Evolutionary conservation across 2,113 vertebrate genomes (phyloP).

Genomic region (Indicator maculatus): DNA sequence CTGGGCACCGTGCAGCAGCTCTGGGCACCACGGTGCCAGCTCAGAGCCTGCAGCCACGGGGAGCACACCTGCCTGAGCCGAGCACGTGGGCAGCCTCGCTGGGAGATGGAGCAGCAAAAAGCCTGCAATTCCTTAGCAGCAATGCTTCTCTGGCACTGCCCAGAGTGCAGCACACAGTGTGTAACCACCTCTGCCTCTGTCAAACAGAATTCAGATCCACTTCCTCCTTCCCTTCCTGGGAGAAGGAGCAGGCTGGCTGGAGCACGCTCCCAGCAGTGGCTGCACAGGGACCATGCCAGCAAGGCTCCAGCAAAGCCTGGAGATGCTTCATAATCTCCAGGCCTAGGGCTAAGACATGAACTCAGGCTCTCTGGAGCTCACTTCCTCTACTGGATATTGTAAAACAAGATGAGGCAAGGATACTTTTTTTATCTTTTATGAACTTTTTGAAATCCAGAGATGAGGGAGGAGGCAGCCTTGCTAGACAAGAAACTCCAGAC

Average conservation of each 20-base stretch:
- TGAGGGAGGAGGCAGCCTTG: background rate
- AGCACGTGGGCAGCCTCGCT: background rate
- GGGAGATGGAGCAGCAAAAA: background rate
- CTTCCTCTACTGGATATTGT: conserved; percentile 23
- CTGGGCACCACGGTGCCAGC: background rate
- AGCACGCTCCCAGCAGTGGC: conserved; percentile 6
- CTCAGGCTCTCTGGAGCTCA: conserved; percentile 30
- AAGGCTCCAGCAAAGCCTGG: conserved; percentile 55
- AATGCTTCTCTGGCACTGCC: conserved; percentile 56
- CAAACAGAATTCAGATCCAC: conserved; percentile 69
- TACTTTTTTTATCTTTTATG: background rate
- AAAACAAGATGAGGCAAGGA: background rate
- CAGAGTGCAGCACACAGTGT: conserved; percentile 43
- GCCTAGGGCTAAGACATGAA: conserved; percentile 54
- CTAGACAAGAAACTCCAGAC: background rate
- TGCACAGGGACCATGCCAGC: conserved; percentile 30
- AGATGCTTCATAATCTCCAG: conserved; percentile 24
- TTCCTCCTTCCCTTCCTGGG: conserved; percentile 48
- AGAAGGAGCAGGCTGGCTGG: background rate
- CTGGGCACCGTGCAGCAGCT: background rate
- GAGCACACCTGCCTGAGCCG: background rate
- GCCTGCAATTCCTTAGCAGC: conserved; percentile 47
- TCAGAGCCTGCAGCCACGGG: background rate
- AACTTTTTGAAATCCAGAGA: background rate
- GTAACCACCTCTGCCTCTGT: conserved; percentile 56